Conservation (phyloP, 2,888 invertebrate genomes). For the Drosophila lacicola region DNA sequence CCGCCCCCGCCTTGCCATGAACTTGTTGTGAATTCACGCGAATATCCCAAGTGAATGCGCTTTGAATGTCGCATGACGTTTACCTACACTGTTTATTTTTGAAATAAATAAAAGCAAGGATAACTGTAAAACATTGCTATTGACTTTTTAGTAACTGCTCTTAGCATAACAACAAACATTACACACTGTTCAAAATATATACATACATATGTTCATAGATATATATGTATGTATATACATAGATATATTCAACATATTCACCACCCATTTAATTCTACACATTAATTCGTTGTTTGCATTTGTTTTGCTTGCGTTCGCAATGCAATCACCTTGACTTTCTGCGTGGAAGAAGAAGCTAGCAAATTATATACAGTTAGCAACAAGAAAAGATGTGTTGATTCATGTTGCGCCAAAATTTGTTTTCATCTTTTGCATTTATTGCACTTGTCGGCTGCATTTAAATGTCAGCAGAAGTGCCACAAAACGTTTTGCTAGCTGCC, state of each 20-base stretch:
- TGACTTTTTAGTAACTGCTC: background rate
- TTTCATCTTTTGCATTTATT: conserved; percentile 10
- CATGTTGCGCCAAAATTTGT: conserved; percentile 13
- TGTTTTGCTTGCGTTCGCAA: conserved; percentile 29
- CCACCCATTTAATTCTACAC: background rate
- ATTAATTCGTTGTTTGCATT: conserved; percentile 3
- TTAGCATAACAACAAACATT: conserved; percentile 9
- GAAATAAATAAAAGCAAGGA: background rate
- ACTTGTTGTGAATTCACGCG: conserved; percentile 27
- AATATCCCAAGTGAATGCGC: conserved; percentile 21
- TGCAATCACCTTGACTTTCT: conserved; percentile 57
- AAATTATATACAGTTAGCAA: conserved; percentile 36
- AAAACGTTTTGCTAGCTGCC: conserved; percentile 7
- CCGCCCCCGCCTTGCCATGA: conserved; percentile 24
- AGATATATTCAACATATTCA: conserved; percentile 1
- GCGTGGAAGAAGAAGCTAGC: conserved; percentile 7
- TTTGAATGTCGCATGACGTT: conserved; percentile 10
- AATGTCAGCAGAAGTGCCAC: conserved; percentile 19
- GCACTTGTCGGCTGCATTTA: conserved; percentile 38
- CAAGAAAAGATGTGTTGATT: conserved; percentile 21
- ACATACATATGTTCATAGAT: background rate
- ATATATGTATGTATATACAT: background rate
- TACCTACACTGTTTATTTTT: background rate
- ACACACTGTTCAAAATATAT: background rate
- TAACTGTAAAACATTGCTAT: too few relatives aligned